Evolutionary conservation across 2,888 invertebrate species (phyloP), one percentile per base, ranked within the genome.

Genomic region (Alloplasta piceator): DNA sequence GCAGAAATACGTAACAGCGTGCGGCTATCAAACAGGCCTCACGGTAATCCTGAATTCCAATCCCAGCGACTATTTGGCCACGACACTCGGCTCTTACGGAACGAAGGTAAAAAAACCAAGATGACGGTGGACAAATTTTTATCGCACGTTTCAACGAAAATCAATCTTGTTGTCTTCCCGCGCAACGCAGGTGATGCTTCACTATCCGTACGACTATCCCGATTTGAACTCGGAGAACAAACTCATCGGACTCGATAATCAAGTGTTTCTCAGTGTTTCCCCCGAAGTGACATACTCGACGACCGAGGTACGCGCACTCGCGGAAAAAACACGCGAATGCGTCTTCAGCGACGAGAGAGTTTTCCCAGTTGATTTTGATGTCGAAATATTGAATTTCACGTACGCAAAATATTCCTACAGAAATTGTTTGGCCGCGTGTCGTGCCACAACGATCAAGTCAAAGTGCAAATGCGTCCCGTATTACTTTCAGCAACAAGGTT

Each of bases 1-100:
- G 2, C 95, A 95, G 0, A 93, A 94, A 71, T 93, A 94, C 1
- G 94, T 95, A 0, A 94, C 95, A 0, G 94, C 95, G 0, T 96
- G 96, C 86, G 96, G 96, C 0, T 95, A 94, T 87, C 94, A 95
- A 85, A 95, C 95, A 0, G 96, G 95, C 0, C 92, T 96, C 0
- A 94, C 94, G 0, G 93, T 95, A 0, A 86, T 95, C 2, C 84
- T 96, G 0, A 93, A 94, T 84, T 93, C 94, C 0, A 89, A 94
- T 52, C 91, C 93, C 0, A 90, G 93, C 0, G 95, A 96, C 87
- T 96, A 96, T 88, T 94, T 94, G 86, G 94, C 94, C 61, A 93
- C 95, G 0, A 90, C 93, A 6, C 91, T 95, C 1, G 94, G 95
- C 5, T 94, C 95, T 0, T 93, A 93, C 80, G 96, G 96, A 0